A percentile compares a stretch with the other conserved stretches of the same genome.
Evolutionary conservation across 92 coral and sea anemone genomes (phyloP).

Genomic region (Porites rus): DNA sequence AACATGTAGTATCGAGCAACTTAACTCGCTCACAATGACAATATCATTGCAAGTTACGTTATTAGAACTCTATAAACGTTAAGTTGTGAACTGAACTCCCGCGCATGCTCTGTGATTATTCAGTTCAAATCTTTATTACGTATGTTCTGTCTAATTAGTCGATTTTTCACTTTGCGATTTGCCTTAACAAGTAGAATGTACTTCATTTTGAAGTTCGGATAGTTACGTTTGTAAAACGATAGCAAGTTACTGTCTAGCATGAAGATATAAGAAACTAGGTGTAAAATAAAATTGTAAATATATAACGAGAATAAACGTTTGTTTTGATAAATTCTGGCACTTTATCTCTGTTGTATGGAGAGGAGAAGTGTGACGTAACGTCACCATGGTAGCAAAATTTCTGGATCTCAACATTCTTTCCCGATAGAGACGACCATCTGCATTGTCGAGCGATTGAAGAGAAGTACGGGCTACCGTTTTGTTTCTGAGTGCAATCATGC

Average conservation of each 20-base stretch:
- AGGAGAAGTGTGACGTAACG: background rate
- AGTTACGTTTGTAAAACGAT: constrained; percentile 12
- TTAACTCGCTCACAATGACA: no score
- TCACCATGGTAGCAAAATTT: no score
- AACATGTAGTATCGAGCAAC: no score
- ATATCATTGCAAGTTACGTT: no score
- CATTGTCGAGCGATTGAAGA: background rate
- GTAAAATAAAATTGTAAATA: constrained; percentile 10
- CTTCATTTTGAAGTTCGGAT: background rate
- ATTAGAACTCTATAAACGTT: background rate
- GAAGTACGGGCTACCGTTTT: no score
- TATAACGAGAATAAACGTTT: background rate
- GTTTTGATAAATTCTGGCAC: background rate
- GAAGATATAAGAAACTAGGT: background rate
- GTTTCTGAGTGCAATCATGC: no score
- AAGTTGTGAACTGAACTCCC: no score
- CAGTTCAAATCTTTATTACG: background rate
- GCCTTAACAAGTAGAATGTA: background rate
- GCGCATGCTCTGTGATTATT: background rate
- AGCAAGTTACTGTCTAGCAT: background rate
- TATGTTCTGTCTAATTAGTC: no score
- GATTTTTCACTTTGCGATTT: background rate
- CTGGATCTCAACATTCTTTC: no score
- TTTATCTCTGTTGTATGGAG: background rate
- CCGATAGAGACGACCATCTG: no score